phyloP scores from a whole-genome alignment of 1,140 invertebrate genomes.

The Olivierus martensii region DNA sequence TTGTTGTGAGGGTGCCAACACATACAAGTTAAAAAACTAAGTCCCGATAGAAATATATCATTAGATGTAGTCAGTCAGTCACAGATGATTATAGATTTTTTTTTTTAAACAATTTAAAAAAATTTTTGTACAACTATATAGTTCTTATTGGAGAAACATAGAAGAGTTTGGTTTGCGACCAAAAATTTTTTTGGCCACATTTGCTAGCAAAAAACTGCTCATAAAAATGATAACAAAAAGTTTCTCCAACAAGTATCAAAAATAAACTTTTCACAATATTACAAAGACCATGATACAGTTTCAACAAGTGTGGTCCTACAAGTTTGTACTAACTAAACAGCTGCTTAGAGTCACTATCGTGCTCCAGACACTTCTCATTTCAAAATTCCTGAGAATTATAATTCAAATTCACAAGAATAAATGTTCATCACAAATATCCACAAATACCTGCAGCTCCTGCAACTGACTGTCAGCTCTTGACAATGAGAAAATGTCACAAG shows the following conservation, averaged over 20 bases:
- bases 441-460: too few species aligned
- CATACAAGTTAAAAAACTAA: slow-evolving; percentile 15
- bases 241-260: slow-evolving; percentile 39
- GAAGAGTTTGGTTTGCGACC: slow-evolving; percentile 12
- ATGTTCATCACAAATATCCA: too few species aligned
- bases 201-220: slow-evolving; percentile 17
- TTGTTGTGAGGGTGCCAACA: slow-evolving; percentile 11
- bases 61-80: background rate
- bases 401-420: too few species aligned
- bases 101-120: background rate
- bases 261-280: slow-evolving; percentile 36
- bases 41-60: slow-evolving; percentile 2
- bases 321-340: slow-evolving; percentile 31
- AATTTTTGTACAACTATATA: slow-evolving; percentile 2
- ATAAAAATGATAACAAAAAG: slow-evolving; percentile 31
- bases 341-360: slow-evolving; percentile 8
- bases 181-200: slow-evolving; percentile 15
- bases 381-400: too few species aligned
- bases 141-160: slow-evolving; percentile 19
- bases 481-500: too few species aligned
- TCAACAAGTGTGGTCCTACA: slow-evolving; percentile 29
- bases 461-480: too few species aligned
- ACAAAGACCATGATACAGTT: slow-evolving; percentile 31
- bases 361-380: too few species aligned
- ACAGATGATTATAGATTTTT: background rate